Base-by-base conservation (phyloP, 2,888 invertebrate species). In the Nomada flava region DNA sequence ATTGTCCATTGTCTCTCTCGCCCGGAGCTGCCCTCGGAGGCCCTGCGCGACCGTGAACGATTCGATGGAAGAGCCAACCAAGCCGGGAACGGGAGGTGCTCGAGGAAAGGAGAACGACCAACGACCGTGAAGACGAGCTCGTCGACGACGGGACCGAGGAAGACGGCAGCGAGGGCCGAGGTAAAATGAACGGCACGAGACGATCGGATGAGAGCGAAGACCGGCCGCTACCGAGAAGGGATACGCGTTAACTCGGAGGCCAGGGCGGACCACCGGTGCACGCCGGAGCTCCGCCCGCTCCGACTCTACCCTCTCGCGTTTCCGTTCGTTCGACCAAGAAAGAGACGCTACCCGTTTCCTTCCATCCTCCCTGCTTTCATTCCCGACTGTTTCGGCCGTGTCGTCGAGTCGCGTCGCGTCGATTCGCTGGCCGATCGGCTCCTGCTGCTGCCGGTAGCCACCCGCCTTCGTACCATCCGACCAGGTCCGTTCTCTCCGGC, bases 1-100 rank as follows among this genome's bases (percentile, higher is more conserved):
- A 97, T 97, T 97, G 97, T 97, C 96, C 97, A 97, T 97, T 97
- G 97, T 97, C 96, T 95, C 93, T 95, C 94, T 94, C 94, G 94
- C 94, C 94, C 95, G 95, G 95, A 94, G 93, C 91, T 92, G 81
- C 72, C 86, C 88, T 77, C 78, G 73, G 82, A 18, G 18, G 50
- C 60, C 71, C 71, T 64, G 72, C 80, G 83, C 82, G 78, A 65
- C 83, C 76, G 76, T 77, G 86, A 86, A 83, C 83, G 86, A 82
- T 79, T 83, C 84, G 83, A 84, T 78, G 82, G 76, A 78, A 82
- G 83, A 79, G 79, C 69, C 79, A 65, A 76, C 53, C 83, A 78
- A 82, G 73, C 79, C 72, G 72, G 70, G 69, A 73, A 82, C 84
- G 83, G 75, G 77, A 84, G 76, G 72, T 68, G 80, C 65, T 65